These are phyloP conservation scores for Bombylius discolor DNA, from an alignment of 2,888 invertebrate genomes.

Conservation along the genomic window DNA sequence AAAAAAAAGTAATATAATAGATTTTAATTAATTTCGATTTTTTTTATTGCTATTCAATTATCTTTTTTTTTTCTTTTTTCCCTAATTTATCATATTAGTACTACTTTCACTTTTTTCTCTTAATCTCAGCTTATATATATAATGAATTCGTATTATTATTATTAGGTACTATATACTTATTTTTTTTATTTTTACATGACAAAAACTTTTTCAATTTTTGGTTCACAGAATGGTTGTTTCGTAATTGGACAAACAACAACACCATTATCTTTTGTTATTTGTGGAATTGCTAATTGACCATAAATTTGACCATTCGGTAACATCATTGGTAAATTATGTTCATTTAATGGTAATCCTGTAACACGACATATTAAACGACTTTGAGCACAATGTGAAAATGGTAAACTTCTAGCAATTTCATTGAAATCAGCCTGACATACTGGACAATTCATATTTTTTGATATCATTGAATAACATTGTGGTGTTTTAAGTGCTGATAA, in stretches of 20 bases:
- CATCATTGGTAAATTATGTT: slow-evolving; percentile 97
- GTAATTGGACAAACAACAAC: slow-evolving; percentile 89
- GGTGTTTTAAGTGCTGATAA: slow-evolving; percentile 92
- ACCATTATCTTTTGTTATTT: slow-evolving; percentile 90
- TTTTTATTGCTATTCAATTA: too few species aligned
- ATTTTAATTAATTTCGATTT: too few species aligned
- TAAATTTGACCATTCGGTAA: slow-evolving; percentile 97
- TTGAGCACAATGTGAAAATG: slow-evolving; percentile 93
- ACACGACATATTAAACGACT: slow-evolving; percentile 87
- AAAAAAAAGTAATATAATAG: too few species aligned
- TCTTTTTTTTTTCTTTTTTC: too few species aligned
- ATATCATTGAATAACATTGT: slow-evolving; percentile 60
- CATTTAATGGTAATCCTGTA: slow-evolving; percentile 83
- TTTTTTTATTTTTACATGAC: slow-evolving; percentile 61
- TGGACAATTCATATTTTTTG: slow-evolving; percentile 76
- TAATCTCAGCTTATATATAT: too few species aligned
- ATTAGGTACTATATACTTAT: not conserved
- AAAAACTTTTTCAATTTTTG: slow-evolving; percentile 91
- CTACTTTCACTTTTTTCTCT: too few species aligned
- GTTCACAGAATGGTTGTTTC: slow-evolving; percentile 77
- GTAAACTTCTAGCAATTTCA: slow-evolving; percentile 71
- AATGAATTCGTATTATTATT: too few species aligned
- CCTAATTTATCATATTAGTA: too few species aligned
- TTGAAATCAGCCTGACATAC: slow-evolving; percentile 83
- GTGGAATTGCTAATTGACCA: slow-evolving; percentile 79